These are phyloP conservation scores for Pampus argenteus DNA, from an alignment of 2,797 vertebrate species.

Conservation along the genomic window DNA sequence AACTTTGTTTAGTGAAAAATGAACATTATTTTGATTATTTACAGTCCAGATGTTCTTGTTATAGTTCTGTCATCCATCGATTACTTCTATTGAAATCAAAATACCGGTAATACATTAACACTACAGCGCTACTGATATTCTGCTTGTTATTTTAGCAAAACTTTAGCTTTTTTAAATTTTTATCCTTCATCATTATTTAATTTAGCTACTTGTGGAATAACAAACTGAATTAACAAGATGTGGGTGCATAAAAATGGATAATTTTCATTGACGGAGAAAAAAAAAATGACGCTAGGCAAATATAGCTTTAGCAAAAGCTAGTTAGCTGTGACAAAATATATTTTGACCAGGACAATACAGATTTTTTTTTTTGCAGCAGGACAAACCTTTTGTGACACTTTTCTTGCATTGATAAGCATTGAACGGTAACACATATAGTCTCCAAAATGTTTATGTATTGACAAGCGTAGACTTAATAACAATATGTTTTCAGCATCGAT, in stretches of 20 bases:
- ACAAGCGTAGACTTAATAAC: neutral
- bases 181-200: neutral
- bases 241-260: neutral
- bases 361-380: neutral
- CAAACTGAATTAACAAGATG: neutral
- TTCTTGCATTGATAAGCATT: too few species aligned
- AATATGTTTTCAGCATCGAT: neutral
- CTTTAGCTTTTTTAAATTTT: neutral
- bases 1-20: too few species aligned
- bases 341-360: neutral
- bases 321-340: neutral
- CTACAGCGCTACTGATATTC: neutral
- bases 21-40: too few species aligned
- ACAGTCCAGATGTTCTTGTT: too few species aligned
- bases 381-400: too few species aligned
- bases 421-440: too few species aligned
- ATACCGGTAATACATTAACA: too few species aligned
- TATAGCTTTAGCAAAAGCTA: neutral
- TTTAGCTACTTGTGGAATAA: neutral
- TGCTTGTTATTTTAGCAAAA: neutral
- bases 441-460: too few species aligned
- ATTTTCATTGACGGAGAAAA: neutral
- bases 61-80: too few species aligned
- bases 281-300: too few species aligned
- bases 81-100: too few species aligned